Base-by-base conservation (phyloP, 2,888 invertebrate genomes). In the Tachystola acroxantha region DNA sequence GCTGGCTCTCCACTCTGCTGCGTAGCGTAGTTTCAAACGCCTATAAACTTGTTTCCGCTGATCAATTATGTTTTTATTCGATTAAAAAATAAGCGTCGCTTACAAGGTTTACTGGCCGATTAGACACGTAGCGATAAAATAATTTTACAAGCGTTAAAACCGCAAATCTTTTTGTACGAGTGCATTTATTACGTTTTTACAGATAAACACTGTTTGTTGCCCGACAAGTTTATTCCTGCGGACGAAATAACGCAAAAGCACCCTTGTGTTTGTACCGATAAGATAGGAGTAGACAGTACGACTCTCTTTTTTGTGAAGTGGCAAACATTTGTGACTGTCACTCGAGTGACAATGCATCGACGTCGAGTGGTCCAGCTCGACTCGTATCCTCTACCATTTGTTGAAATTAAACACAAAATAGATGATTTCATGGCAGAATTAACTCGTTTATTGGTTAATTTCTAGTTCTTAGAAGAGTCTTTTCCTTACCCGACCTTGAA, bases 311-410 rank as follows among this genome's bases (percentile, higher is more conserved):
- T 68, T 58, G 64, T 64, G 58, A 63, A 77, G 72, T 70, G 73
- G 66, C 67, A 76, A 77, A 78, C 73, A 76, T 70, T 72, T 72
- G 69, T 64, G 70, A 75, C 74, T 69, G 70, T 75, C 71, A 70
- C 67, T 73, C 66, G 61, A 70, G 53, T 58, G 67, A 76, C 75
- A 74, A 75, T 68, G 61, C 69, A 65, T 60, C 57, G 69, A 54
- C 48, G 54, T 66, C 51, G 64, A 72, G 70, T 69, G 71, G 66
- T 57, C 53, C 53, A 56, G 57, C 53, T 52, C 52, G 24, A 46
- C 45, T 44, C 48, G 46, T 36, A 33, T 36, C 61, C 57, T 37
- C 61, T 66, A 69, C 64, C 49, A 67, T 56, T 58, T 55, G 62
- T 39, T 47, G 43, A 27, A 14, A 35, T 16, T 13, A 20, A 14